Evolutionary conservation across 2,797 vertebrate species (phyloP).

Genomic region (Lepidocolaptes lacrymiger): DNA sequence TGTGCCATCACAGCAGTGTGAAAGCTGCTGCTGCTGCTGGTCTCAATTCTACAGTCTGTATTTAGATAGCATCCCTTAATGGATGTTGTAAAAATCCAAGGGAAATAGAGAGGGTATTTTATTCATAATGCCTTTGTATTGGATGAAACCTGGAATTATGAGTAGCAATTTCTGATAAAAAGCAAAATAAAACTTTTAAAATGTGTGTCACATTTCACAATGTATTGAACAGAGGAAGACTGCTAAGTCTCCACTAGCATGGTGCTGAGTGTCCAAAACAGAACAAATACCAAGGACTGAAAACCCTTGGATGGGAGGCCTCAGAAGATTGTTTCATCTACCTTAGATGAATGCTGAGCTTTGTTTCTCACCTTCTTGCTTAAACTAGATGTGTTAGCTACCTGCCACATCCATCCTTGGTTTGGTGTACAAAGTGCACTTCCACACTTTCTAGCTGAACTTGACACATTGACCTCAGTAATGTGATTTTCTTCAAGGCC

Average conservation of each 20-base stretch:
- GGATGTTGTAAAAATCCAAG: neutral
- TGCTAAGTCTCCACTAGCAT: neutral
- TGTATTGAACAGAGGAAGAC: neutral
- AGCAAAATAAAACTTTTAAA: neutral
- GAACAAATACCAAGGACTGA: neutral
- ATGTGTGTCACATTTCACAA: neutral
- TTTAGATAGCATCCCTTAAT: neutral
- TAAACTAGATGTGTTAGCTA: neutral
- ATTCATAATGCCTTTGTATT: neutral
- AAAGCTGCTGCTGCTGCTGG: neutral
- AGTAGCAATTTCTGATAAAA: neutral
- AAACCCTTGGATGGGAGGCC: neutral
- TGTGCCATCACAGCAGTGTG: neutral
- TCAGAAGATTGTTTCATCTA: neutral
- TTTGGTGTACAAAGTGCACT: neutral
- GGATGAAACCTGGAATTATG: neutral
- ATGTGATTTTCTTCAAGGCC: neutral
- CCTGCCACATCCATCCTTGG: neutral
- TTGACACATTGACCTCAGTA: neutral
- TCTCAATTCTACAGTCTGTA: neutral
- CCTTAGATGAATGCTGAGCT: neutral
- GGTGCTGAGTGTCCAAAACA: neutral
- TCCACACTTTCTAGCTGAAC: neutral
- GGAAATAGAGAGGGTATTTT: neutral
- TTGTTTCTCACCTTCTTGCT: neutral